These are phyloP conservation scores for Chorisops tibialis DNA, from an alignment of 2,888 invertebrate species.

Conservation along the genomic window DNA sequence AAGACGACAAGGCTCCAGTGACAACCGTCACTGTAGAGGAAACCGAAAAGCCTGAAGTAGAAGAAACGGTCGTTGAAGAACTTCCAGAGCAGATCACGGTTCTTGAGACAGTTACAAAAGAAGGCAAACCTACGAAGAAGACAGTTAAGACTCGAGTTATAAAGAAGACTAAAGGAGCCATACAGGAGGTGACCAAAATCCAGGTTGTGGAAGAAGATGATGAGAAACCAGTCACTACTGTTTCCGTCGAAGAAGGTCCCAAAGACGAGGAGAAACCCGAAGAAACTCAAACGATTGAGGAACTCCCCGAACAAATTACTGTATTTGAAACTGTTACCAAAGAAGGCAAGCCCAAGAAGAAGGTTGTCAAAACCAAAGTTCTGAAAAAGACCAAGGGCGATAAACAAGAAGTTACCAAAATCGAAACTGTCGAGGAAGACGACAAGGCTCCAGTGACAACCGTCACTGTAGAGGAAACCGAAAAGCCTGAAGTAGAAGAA, in stretches of 20 bases:
- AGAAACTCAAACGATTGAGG: constrained; percentile 37
- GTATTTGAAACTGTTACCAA: constrained; percentile 47
- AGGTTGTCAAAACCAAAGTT: constrained; percentile 43
- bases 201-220: constrained; percentile 40
- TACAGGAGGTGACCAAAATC: constrained; percentile 39
- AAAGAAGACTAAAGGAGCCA: constrained; percentile 39
- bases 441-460: constrained; percentile 41
- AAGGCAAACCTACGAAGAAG: constrained; percentile 41
- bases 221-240: constrained; percentile 41
- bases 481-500: constrained; percentile 15
- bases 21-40: constrained; percentile 43
- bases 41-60: constrained; percentile 35
- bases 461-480: constrained; percentile 34
- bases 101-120: constrained; percentile 35
- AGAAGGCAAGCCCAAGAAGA: constrained; percentile 36
- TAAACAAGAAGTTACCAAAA: constrained; percentile 46
- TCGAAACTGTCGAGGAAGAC: constrained; percentile 38
- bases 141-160: constrained; percentile 44
- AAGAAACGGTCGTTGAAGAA: constrained; percentile 42
- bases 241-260: constrained; percentile 39
- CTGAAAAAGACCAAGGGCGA: constrained; percentile 47
- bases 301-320: constrained; percentile 44
- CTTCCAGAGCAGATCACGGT: constrained; percentile 41
- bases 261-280: constrained; percentile 36
- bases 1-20: constrained; percentile 43